Base-by-base conservation (phyloP, 1,140 invertebrate genomes). In the Micrasema minimum region DNA sequence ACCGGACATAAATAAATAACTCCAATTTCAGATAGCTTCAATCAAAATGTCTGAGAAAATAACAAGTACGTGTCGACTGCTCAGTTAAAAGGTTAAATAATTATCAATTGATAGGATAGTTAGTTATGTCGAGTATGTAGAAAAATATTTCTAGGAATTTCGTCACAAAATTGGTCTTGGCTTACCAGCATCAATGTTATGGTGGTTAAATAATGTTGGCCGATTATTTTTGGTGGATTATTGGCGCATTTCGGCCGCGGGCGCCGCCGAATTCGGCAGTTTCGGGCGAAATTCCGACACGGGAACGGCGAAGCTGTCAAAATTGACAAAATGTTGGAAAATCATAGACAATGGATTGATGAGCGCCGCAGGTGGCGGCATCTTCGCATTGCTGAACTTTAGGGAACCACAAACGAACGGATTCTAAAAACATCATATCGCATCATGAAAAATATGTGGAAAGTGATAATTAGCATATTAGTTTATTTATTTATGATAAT, bases 251-350 rank as follows among this genome's bases (percentile, higher is more conserved):
- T 55, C 38, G 37, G 26, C 45, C 35, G n/a, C n/a, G n/a, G n/a
- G n/a, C n/a, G n/a, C n/a, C n/a, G 48, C 65, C 35, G 37, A 53
- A 43, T 67, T 35, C 18, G 14, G 48, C 48, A 14, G 2, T 23
- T 9, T 2, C 20, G 12, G 65, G n/a, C 22, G 16, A 67, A 55
- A 37, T 31, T 14, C 45, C 2, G 16, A 67, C 50, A 55, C 65
- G 55, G 51, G 14, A 67, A 20, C 65, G 35, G 14, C 48, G 38
- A 67, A 67, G 35, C 65, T 67, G 65, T 67, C 65, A 31, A 67
- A 67, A 67, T 67, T 67, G 65, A 55, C 65, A 31, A 67, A 67
- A 67, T 67, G 65, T 67, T 67, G 65, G 55, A 67, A 67, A 67
- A 67, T 67, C 65, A 67, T 67, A 67, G 65, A 67, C 65, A 67